Conservation (phyloP, 2,797 vertebrate species). For the Trachurus trachurus region DNA sequence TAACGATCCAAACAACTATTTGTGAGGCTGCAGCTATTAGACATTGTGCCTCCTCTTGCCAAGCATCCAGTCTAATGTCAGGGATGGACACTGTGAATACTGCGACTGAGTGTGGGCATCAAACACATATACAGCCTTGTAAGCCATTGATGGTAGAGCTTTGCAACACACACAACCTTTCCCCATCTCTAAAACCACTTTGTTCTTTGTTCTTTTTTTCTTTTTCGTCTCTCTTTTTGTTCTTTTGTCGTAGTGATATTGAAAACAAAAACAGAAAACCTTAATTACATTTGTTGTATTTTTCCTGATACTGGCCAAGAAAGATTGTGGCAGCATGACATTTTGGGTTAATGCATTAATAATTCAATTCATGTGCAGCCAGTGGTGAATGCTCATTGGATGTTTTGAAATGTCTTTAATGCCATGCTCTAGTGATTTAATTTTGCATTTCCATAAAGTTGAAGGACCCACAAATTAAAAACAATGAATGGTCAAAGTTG, state of each 20-base stretch:
- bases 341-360: neutral
- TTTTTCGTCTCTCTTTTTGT: neutral
- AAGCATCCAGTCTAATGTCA: neutral
- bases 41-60: neutral
- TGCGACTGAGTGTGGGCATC: neutral
- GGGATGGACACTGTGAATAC: neutral
- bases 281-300: neutral
- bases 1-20: conserved; percentile 10
- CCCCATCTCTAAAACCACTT: neutral
- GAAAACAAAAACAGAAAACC: neutral
- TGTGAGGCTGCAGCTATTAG: conserved; percentile 1
- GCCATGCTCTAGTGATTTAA: neutral
- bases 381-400: neutral
- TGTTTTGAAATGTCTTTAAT: conserved; percentile 5
- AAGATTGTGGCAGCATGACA: neutral
- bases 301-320: neutral
- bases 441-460: neutral
- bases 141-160: neutral
- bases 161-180: neutral
- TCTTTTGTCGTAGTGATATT: neutral
- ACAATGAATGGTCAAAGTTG: too few relatives aligned
- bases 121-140: neutral
- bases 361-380: conserved; percentile 3
- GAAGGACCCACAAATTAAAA: too few relatives aligned
- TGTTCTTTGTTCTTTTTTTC: conserved; percentile 17